Evolutionary conservation across 2,797 vertebrate species (phyloP), one percentile per base, ranked within the genome.

Genomic region (Rousettus madagascariensis): DNA sequence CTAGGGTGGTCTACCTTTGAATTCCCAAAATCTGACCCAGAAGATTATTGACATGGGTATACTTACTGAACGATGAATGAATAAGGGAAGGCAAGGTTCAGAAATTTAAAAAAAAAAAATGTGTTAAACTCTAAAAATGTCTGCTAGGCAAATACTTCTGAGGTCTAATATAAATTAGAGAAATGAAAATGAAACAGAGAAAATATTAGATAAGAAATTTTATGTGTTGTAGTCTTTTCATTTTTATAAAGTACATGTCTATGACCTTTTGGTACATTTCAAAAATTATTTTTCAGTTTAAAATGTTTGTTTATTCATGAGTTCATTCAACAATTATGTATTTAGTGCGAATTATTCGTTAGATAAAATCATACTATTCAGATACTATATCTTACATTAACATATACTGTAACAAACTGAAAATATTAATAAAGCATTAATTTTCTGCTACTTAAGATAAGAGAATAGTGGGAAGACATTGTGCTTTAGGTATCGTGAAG

Each of bases 281-380:
- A 86, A 90, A 75, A 78, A 49, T 28, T 71, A 43, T 71, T 79
- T 97, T 68, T 86, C 20, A 63, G 30, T 38, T 84, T 72, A 69
- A 90, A 75, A 51, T 55, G 5, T 79, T 59, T 43, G 38, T 65
- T 95, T 89, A 86, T 92, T 68, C 41, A 57, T 71, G 49, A 82
- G 15, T 90, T 91, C 22, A 85, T 74, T 65, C 24, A 94, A 88
- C 16, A 95, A 74, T 94, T 63, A 61, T 36, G 33, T 43, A 36
- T 51, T 53, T 86, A 79, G 20, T 87, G 19, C 7, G 30, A 86
- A 71, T 33, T 82, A 36, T 49, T 30, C 11, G 38, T 57, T 41
- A 65, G 10, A 38, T 36, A 92, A 90, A 78, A 88, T 87, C 41
- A 22, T n/a, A 69, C 75, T 38, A 78, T 68, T 75, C 26, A 61